Base-by-base conservation (phyloP, 2,113 vertebrate species). In the Catharus fuscescens region DNA sequence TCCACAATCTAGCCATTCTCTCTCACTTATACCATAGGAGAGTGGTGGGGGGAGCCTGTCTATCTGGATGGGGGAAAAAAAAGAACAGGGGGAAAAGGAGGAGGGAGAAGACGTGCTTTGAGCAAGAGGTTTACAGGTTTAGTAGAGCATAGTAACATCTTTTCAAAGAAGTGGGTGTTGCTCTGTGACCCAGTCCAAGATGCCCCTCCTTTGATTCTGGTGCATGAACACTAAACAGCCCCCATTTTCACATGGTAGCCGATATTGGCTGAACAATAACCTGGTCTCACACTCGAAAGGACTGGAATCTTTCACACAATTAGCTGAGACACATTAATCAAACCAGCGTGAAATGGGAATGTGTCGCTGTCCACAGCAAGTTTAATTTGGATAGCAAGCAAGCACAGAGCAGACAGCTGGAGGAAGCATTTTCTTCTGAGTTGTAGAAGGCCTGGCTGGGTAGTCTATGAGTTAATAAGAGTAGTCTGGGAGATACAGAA, bases 241-340 rank as follows among this genome's bases (percentile, higher is more conserved):
- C 95, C 93, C 91, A 94, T 95, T 98, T 98, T 98, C 98, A 98
- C 97, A 98, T 97, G 98, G 97, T 96, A 95, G 96, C 95, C 0
- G 13, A 62, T 93, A 98, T 96, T 97, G 97, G 96, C 95, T 95
- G 97, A 96, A 98, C 98, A 98, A 98, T 98, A 97, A 96, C 85
- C 86, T 92, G 96, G 96, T 97, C 97, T 98, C 97, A 97, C 96
- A 97, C 96, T 84, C 91, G 62, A 97, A 98, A 97, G 92, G 91
- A 70, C 97, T 97, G 97, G 97, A 96, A 97, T 97, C 97, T 94
- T 97, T 97, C 97, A 97, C 97, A 98, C 97, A 98, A 98, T 98
- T 98, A 98, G 96, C 95, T 94, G 96, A 97, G 98, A 98, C 97
- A 97, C 97, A 98, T 98, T 98, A 97, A 98, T 98, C 98, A 98